phyloP scores from a whole-genome alignment of 2,888 invertebrate genomes.

The Alloplasta piceator region DNA sequence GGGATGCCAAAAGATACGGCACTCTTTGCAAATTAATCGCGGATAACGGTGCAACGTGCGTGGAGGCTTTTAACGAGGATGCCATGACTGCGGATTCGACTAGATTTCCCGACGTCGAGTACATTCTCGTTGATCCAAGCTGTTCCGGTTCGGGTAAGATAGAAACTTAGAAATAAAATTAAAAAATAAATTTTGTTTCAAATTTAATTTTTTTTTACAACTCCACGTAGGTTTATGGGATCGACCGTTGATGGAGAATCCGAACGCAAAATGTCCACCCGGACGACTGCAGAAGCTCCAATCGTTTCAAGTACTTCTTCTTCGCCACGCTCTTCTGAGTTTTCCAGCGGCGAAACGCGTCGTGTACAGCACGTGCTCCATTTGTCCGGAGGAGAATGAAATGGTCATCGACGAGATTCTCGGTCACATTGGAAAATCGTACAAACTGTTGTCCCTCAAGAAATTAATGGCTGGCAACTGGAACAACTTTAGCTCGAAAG shows the following conservation, averaged over 20 bases:
- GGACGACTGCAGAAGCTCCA: constrained; percentile 87
- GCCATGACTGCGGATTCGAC: constrained; percentile 87
- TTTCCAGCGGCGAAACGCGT: constrained; percentile 94
- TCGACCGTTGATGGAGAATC: constrained; percentile 84
- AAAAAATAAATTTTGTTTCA: background rate
- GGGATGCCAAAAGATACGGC: constrained; percentile 87
- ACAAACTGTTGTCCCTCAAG: constrained; percentile 87
- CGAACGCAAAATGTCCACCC: constrained; percentile 83
- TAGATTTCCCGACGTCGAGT: constrained; percentile 90
- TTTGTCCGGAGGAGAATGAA: constrained; percentile 96
- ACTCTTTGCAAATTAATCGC: constrained; percentile 87
- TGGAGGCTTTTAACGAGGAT: constrained; percentile 88
- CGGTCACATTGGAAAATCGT: constrained; percentile 82
- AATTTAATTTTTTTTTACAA: constrained; percentile 10
- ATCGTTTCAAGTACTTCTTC: constrained; percentile 92
- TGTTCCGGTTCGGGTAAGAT: constrained; percentile 96
- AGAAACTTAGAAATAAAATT: background rate
- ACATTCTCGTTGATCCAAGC: constrained; percentile 97
- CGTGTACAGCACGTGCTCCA: constrained; percentile 98
- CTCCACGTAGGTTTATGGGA: constrained; percentile 85
- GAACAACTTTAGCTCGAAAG: constrained; percentile 88
- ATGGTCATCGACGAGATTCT: constrained; percentile 90
- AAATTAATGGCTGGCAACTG: constrained; percentile 87
- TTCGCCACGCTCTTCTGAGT: constrained; percentile 92
- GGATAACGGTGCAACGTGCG: constrained; percentile 88